Evolutionary conservation across 1,140 invertebrate genomes (phyloP).

Genomic region (Diabrotica virgifera): DNA sequence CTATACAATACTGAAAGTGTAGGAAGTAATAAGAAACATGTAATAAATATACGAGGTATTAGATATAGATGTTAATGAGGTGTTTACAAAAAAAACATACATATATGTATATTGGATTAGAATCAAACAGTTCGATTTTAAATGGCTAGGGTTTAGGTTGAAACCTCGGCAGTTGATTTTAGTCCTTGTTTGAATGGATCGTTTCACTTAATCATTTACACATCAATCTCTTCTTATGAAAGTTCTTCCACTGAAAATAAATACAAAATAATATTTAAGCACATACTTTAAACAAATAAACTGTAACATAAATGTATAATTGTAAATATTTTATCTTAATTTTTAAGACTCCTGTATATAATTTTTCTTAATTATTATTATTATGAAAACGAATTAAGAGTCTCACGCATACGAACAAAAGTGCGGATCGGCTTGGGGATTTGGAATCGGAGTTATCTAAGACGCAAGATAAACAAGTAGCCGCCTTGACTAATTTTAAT

Average conservation of each 20-base stretch:
- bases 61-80: conserved; percentile 21
- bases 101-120: conserved; percentile 21
- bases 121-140: conserved; percentile 22
- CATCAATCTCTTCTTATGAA: conserved; percentile 45
- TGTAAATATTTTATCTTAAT: no score
- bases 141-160: conserved; percentile 15
- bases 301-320: neutral
- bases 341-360: no score
- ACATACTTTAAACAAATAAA: conserved; percentile 1
- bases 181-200: conserved; percentile 26
- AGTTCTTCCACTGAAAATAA: conserved; percentile 43
- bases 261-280: conserved; percentile 13
- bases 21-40: neutral
- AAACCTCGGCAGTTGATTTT: conserved; percentile 24
- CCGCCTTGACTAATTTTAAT: no score
- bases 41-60: conserved; percentile 7
- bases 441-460: no score
- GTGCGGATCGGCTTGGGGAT: no score
- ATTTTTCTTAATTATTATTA: no score
- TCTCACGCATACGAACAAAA: no score
- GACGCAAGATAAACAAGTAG: no score
- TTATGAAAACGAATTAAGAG: no score
- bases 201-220: conserved; percentile 20
- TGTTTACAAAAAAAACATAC: conserved; percentile 11
- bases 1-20: conserved; percentile 6